phyloP scores from a whole-genome alignment of 2,797 vertebrate species.

The Sparidentex hasta region DNA sequence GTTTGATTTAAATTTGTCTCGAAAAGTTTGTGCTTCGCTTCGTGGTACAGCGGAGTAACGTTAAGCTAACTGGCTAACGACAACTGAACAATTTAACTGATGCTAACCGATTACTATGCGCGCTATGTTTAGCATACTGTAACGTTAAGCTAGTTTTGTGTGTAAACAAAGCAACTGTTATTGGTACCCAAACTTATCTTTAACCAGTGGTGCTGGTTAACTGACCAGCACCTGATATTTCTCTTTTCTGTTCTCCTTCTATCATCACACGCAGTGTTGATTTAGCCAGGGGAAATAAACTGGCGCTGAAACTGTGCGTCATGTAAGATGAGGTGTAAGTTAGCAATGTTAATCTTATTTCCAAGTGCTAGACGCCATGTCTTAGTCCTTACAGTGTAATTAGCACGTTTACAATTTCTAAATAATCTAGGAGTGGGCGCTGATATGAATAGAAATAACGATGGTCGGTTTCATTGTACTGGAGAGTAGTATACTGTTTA shows the following conservation, averaged over 20 bases:
- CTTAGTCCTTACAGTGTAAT: not conserved
- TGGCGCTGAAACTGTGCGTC: not conserved
- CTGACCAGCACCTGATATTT: not conserved
- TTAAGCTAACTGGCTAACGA: not conserved
- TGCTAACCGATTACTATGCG: constrained; percentile 5
- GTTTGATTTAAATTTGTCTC: accelerated
- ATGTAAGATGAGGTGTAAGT: not conserved
- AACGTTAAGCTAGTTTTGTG: not conserved
- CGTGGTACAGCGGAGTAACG: not conserved
- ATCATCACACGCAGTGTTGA: not conserved
- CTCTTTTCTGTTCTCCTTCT: not conserved
- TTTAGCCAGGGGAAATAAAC: too few species aligned
- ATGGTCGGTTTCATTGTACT: not conserved
- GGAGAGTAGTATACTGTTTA: too few species aligned
- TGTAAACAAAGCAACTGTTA: constrained; percentile 35
- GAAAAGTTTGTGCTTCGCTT: too few species aligned
- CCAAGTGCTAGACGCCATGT: not conserved
- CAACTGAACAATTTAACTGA: not conserved
- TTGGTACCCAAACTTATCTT: not conserved
- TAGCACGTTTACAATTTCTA: not conserved
- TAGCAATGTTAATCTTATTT: not conserved
- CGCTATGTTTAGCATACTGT: not conserved
- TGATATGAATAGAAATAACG: not conserved
- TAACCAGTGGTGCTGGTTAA: not conserved
- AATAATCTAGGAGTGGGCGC: too few species aligned